Percentiles rank a stretch among this genome's conserved stretches.
Conservation (phyloP, 2,113 vertebrate species). For the Caretta caretta region DNA sequence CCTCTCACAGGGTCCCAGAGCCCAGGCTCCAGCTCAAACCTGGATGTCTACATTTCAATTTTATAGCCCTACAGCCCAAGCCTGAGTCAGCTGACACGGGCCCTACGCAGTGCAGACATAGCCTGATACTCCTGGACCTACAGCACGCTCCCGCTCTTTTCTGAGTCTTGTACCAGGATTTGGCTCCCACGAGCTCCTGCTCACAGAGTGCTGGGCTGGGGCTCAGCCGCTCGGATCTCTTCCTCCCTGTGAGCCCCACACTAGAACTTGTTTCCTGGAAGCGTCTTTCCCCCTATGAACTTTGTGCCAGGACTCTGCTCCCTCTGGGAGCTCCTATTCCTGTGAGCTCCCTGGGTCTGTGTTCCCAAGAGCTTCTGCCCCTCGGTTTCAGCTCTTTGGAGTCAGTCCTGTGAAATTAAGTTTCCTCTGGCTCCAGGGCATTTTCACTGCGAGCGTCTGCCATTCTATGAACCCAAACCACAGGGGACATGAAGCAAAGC, state of each 20-base stretch:
- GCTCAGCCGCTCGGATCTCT: not conserved
- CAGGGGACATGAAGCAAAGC: not conserved
- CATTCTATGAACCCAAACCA: not conserved
- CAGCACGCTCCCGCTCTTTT: not conserved
- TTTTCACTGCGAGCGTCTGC: not conserved
- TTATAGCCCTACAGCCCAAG: not conserved
- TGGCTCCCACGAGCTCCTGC: too few species aligned
- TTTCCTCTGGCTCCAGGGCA: not conserved
- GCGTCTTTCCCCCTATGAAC: not conserved
- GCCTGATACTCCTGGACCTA: not conserved
- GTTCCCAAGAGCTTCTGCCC: not conserved
- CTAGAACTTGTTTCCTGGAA: not conserved
- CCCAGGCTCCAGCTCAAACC: too few species aligned
- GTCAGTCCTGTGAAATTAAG: not conserved
- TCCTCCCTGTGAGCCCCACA: not conserved
- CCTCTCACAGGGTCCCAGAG: too few species aligned
- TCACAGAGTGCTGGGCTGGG: not conserved
- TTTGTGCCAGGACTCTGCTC: not conserved
- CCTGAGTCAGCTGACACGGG: not conserved
- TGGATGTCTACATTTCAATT: not conserved
- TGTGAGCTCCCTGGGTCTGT: not conserved
- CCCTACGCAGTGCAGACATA: not conserved
- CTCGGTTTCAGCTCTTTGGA: not conserved
- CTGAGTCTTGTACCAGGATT: too few species aligned
- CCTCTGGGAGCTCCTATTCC: too few species aligned